Percentiles rank a stretch among this genome's conserved stretches.
phyloP scores from a whole-genome alignment of 2,113 vertebrate genomes.

The Brachypodius melanocephalos region DNA sequence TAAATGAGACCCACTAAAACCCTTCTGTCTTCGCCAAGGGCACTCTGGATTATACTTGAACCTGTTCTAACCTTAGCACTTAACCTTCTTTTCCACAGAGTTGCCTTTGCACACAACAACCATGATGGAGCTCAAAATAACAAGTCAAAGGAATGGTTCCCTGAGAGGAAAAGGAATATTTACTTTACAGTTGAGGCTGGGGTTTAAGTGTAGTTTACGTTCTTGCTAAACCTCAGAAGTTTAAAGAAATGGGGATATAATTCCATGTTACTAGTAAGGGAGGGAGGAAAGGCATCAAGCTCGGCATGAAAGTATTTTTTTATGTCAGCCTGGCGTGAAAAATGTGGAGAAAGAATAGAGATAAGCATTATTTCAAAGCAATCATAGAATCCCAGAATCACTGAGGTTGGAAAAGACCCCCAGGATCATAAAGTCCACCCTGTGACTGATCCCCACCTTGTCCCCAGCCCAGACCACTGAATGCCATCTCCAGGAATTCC shows the following conservation, averaged over 20 bases:
- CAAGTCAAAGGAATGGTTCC: not conserved
- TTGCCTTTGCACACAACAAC: not conserved
- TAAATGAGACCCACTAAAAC: slow-evolving; percentile 26
- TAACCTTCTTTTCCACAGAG: slow-evolving; percentile 5
- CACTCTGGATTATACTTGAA: slow-evolving; percentile 37
- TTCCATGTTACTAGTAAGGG: not conserved
- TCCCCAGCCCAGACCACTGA: not conserved
- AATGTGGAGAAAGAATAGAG: not conserved
- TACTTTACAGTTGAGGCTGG: not conserved
- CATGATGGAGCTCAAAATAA: not conserved
- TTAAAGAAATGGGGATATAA: not conserved
- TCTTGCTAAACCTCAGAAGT: not conserved
- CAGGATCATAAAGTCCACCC: fast-evolving
- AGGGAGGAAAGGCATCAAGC: not conserved
- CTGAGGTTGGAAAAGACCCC: not conserved
- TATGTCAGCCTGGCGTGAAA: not conserved
- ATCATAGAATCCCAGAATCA: not conserved
- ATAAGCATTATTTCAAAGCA: not conserved
- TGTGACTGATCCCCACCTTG: fast-evolving
- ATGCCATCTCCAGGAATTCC: fast-evolving
- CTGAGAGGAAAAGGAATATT: not conserved
- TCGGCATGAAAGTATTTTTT: not conserved
- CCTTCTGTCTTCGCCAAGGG: slow-evolving; percentile 26
- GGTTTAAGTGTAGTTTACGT: not conserved
- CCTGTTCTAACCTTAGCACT: slow-evolving; percentile 40